phyloP scores from a whole-genome alignment of 2,888 invertebrate genomes.

The Ligdia adustata region DNA sequence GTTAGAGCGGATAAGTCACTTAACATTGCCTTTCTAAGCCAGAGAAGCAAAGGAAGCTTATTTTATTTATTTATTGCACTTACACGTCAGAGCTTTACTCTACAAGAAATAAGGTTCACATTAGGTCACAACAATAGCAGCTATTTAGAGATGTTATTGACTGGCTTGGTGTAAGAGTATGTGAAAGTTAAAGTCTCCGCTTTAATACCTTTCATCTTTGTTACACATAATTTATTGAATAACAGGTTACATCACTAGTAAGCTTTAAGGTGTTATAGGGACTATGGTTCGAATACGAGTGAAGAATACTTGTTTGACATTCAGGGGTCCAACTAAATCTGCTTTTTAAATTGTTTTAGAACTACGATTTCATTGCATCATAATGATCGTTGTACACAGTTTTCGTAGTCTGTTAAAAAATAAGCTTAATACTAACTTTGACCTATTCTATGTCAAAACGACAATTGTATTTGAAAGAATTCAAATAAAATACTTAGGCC shows the following conservation, averaged over 20 bases:
- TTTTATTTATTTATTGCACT: conserved; percentile 15
- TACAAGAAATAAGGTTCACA: neutral
- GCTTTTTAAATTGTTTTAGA: too few species aligned
- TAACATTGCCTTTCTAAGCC: conserved; percentile 2
- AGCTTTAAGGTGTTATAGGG: conserved; percentile 8
- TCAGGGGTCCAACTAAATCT: too few species aligned
- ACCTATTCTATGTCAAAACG: too few species aligned
- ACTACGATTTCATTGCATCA: too few species aligned
- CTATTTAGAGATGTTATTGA: conserved; percentile 20
- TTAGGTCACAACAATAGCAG: neutral
- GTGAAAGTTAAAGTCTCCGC: conserved; percentile 30
- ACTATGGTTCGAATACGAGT: too few species aligned
- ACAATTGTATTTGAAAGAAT: too few species aligned
- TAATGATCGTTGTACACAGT: too few species aligned
- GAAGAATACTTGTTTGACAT: too few species aligned
- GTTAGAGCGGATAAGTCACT: conserved; percentile 11
- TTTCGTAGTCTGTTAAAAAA: too few species aligned
- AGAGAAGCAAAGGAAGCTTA: conserved; percentile 10
- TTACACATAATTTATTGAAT: conserved; percentile 26
- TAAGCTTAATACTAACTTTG: too few species aligned
- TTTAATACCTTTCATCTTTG: conserved; percentile 25
- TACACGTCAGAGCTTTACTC: conserved; percentile 10
- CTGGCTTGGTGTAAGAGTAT: conserved; percentile 40
- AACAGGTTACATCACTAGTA: conserved; percentile 16
- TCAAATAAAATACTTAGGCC: too few species aligned